Evolutionary conservation across 2,113 vertebrate species (phyloP).

Genomic region (Pionites leucogaster): DNA sequence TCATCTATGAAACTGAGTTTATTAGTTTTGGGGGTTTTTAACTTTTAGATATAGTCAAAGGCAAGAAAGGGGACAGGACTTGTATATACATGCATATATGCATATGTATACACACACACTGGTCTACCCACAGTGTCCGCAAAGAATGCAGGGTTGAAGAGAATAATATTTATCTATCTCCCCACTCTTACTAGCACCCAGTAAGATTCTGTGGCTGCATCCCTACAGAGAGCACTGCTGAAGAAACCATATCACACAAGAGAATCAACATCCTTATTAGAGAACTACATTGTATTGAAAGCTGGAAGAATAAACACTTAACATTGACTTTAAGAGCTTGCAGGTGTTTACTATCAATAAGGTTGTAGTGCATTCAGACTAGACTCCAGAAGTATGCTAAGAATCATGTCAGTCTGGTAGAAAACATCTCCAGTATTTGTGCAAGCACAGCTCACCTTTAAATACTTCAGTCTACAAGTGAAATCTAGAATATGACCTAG

Average conservation of each 20-base stretch:
- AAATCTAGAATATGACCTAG: conserved; percentile 98
- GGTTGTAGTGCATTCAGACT: background rate
- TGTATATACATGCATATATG: background rate
- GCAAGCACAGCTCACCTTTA: conserved; percentile 82
- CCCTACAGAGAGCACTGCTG: background rate
- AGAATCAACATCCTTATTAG: background rate
- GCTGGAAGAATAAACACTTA: background rate
- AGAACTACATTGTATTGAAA: background rate
- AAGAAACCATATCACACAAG: background rate
- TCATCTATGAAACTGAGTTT: background rate
- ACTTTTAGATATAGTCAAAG: background rate
- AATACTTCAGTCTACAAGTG: conserved; percentile 93
- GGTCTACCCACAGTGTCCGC: accelerated
- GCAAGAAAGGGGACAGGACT: background rate
- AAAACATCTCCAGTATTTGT: background rate
- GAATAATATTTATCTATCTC: background rate
- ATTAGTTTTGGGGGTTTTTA: background rate
- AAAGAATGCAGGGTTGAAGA: background rate
- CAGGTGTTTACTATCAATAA: background rate
- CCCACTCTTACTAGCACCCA: background rate
- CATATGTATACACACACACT: background rate
- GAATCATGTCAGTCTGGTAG: background rate
- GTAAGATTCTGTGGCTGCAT: background rate
- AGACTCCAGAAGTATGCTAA: background rate
- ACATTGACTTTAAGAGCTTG: background rate